Evolutionary conservation across 2,113 vertebrate genomes (phyloP).

Genomic region (Strix uralensis): DNA sequence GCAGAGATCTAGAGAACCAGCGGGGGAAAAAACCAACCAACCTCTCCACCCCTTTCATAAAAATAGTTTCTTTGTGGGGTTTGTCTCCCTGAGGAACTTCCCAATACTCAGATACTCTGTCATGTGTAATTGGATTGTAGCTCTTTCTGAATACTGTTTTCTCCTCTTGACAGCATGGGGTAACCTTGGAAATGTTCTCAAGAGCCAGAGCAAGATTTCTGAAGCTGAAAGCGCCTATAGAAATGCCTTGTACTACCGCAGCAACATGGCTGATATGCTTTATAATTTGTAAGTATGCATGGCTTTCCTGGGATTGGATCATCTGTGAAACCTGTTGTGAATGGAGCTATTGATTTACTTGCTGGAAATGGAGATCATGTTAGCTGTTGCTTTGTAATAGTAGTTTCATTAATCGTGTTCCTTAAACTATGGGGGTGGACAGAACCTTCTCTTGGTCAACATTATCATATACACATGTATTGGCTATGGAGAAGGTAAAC

Average conservation of each 20-base stretch:
- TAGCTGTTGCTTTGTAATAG: constrained; percentile 49
- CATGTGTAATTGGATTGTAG: constrained; percentile 56
- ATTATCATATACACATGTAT: not conserved
- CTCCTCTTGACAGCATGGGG: constrained; percentile 90
- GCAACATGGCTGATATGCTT: constrained; percentile 99
- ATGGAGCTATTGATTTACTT: constrained; percentile 59
- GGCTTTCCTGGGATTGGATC: constrained; percentile 30
- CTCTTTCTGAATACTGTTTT: constrained; percentile 69
- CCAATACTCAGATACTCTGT: constrained; percentile 33
- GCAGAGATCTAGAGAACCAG: not conserved
- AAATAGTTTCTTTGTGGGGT: constrained; percentile 26
- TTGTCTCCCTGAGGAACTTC: constrained; percentile 46
- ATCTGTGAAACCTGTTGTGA: constrained; percentile 33
- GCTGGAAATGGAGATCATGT: constrained; percentile 34
- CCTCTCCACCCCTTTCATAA: not conserved
- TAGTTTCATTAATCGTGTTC: constrained; percentile 54
- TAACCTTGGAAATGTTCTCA: constrained; percentile 98
- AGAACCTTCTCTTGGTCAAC: not conserved
- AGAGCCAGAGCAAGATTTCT: constrained; percentile 96
- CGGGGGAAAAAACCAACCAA: not conserved
- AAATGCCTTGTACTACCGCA: constrained; percentile 96
- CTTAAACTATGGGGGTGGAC: not conserved
- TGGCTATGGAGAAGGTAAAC: not conserved
- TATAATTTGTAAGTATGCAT: constrained; percentile 95
- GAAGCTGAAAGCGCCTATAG: constrained; percentile 96